Base-by-base conservation (phyloP, 2,797 vertebrate genomes). In the Notolepis coatsorum region DNA sequence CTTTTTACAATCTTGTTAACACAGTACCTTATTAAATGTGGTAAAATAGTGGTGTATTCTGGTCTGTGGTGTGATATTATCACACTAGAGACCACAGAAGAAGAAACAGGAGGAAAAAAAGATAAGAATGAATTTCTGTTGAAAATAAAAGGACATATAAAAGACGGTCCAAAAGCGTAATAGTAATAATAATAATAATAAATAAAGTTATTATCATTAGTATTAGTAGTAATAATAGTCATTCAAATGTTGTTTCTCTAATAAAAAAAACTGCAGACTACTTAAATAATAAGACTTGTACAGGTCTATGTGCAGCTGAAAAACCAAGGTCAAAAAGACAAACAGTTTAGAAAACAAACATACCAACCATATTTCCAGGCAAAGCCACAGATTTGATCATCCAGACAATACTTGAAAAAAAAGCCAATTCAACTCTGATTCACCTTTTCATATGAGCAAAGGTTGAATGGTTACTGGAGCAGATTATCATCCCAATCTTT, bases 381-480 rank as follows among this genome's bases (percentile, higher is more conserved):
- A 20, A 9, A 28, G 31, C 6, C 1, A 20, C 33, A 23, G 15
- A 39, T 46, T 37, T 48, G 46, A 55, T 30, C 25, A 17, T 53
- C 37, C 39, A 59, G 39, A 7, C 30, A 33, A 41, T 10, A 6
- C 28, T 7, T 42, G 21, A 57, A 50, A 48, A 50, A 48, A 71
- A 4, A 65, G 57, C 24, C 46, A 7, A 38, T 46, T 68, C 27
- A 68, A 73, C 62, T 62, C 38, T 30, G 73, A 68, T 64, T 79
- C 73, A 81, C 65, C 74, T 71, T n/a, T 56, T 42, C 23, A 51
- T 43, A 61, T 66, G 66, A 58, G 54, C 53, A 2, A 1, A 62
- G 60, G 88, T 86, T 90, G 33, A 63, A 43, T 12, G 85, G 87
- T 86, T 67, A 90, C 79, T 75, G 63, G 86, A 56, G 37, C 84